Conservation (phyloP, 2,113 vertebrate genomes). For the Esox niger region DNA sequence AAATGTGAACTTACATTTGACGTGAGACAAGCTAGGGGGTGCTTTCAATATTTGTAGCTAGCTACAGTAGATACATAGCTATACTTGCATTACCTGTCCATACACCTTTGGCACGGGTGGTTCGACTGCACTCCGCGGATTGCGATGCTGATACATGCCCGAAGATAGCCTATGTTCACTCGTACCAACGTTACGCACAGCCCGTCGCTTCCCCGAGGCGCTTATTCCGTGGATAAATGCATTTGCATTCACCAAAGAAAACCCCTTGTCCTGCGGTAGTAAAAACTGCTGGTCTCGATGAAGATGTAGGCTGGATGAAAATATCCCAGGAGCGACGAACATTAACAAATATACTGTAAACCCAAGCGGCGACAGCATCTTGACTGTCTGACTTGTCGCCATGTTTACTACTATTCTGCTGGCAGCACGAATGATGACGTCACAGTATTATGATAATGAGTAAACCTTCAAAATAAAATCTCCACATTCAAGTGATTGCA, state of each 20-base stretch:
- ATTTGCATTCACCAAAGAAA: constrained; percentile 55
- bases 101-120: constrained; percentile 72
- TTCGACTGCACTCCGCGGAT: constrained; percentile 61
- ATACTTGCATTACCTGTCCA: constrained; percentile 69
- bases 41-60: no score
- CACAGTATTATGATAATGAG: no score
- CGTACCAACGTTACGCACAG: constrained; percentile 44
- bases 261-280: constrained; percentile 66
- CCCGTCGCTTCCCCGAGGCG: constrained; percentile 52
- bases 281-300: constrained; percentile 52
- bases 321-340: constrained; percentile 34
- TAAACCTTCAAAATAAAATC: no score
- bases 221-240: constrained; percentile 48
- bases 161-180: constrained; percentile 45
- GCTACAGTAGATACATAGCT: no score
- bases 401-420: no score
- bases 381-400: constrained; percentile 64
- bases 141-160: constrained; percentile 45
- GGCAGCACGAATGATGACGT: no score
- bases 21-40: no score
- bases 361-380: constrained; percentile 62
- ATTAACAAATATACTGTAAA: constrained; percentile 51
- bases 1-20: no score
- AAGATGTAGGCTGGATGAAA: constrained; percentile 59
- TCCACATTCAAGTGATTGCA: no score